phyloP scores from a whole-genome alignment of 2,113 vertebrate genomes.

The Erythrocercus mccallii region DNA sequence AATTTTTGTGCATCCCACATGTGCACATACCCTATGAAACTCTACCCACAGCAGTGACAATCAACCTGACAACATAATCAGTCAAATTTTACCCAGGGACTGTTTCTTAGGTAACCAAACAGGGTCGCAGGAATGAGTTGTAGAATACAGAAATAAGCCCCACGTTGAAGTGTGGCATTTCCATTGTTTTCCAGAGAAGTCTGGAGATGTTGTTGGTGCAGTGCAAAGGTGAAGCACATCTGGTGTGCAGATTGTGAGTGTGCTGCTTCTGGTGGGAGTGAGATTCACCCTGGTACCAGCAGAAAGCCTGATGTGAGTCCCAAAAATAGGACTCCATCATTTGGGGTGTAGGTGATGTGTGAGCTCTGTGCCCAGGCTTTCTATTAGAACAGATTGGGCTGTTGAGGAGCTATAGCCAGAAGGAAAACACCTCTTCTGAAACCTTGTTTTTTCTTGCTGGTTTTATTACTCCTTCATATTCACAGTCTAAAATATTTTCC shows the following conservation, averaged over 20 bases:
- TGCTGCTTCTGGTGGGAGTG: neutral
- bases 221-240: neutral
- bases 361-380: neutral
- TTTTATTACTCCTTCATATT: neutral
- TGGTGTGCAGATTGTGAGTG: neutral
- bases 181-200: neutral
- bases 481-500: neutral
- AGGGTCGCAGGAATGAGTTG: neutral
- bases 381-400: neutral
- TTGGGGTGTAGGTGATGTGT: neutral
- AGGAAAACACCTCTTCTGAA: neutral
- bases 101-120: slow-evolving; percentile 54
- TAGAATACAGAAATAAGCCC: neutral
- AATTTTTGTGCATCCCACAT: neutral
- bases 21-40: neutral
- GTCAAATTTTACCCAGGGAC: slow-evolving; percentile 6
- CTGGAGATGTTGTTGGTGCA: neutral
- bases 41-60: slow-evolving; percentile 49
- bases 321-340: neutral
- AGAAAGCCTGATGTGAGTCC: neutral
- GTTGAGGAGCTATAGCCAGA: neutral
- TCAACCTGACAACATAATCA: slow-evolving; percentile 61
- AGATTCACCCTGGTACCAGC: neutral
- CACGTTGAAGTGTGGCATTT: neutral
- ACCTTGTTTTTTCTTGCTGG: neutral